phyloP scores from a whole-genome alignment of 2,113 vertebrate genomes.

The Mustelus asterias region DNA sequence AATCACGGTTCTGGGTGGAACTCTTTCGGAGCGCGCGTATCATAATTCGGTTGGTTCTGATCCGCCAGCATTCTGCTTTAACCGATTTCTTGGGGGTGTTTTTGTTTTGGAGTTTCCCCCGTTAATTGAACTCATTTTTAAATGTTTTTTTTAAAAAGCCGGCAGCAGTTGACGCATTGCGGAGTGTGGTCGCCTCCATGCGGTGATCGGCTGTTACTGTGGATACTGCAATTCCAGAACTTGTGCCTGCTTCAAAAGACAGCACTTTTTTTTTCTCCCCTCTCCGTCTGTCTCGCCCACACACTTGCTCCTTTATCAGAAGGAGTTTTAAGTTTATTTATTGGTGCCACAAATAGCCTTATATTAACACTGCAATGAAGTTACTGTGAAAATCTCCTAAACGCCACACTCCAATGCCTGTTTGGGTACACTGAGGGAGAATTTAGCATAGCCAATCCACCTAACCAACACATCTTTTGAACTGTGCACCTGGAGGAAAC shows the following conservation, averaged over 20 bases:
- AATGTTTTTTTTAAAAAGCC: background rate
- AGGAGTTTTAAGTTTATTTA: too few relatives aligned
- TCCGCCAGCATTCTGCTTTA: background rate
- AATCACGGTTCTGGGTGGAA: background rate
- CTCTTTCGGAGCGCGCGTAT: background rate
- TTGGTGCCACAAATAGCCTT: too few relatives aligned
- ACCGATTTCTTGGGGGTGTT: background rate
- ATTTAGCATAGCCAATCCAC: too few relatives aligned
- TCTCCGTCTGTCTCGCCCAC: background rate
- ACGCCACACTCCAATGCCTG: too few relatives aligned
- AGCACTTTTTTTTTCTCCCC: background rate
- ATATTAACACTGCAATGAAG: too few relatives aligned
- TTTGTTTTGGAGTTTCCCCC: background rate
- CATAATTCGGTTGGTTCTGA: background rate
- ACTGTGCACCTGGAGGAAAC: too few relatives aligned
- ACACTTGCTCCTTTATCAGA: background rate
- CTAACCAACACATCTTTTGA: too few relatives aligned
- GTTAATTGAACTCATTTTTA: background rate
- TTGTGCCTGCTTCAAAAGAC: background rate
- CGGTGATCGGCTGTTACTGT: background rate
- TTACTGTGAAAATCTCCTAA: too few relatives aligned
- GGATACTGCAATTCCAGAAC: background rate
- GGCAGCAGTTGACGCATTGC: background rate
- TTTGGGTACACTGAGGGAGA: too few relatives aligned
- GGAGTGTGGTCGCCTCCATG: slow-evolving; percentile 8